Percentiles rank a stretch among this genome's conserved stretches.
Conservation (phyloP, 2,797 vertebrate species). For the Valencia hispanica region DNA sequence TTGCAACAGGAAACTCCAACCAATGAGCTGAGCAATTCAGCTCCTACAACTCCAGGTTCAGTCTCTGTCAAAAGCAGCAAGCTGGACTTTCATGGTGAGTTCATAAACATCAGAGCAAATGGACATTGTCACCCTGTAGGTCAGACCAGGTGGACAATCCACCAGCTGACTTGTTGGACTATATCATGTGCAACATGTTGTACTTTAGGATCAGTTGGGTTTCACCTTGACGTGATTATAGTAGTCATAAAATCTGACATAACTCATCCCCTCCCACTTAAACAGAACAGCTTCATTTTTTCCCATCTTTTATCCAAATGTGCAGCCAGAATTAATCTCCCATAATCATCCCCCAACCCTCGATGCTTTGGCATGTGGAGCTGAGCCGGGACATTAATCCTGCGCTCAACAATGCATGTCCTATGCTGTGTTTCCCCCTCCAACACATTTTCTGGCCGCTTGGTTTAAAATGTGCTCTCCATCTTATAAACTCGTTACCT, state of each 20-base stretch:
- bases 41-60: conserved; percentile 79
- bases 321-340: conserved; percentile 62
- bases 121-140: not conserved
- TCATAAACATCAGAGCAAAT: conserved; percentile 6
- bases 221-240: conserved; percentile 36
- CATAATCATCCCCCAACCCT: conserved; percentile 59
- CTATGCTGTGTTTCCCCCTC: conserved; percentile 53
- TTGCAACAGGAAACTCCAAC: conserved; percentile 90
- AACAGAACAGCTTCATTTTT: conserved; percentile 52
- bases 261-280: conserved; percentile 31
- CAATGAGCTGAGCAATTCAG: conserved; percentile 86
- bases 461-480: conserved; percentile 44
- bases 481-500: conserved; percentile 38
- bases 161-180: conserved; percentile 1
- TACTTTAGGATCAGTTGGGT: conserved; percentile 17
- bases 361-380: conserved; percentile 55
- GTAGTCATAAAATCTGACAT: conserved; percentile 41
- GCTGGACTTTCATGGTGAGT: conserved; percentile 79
- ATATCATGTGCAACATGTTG: conserved; percentile 7
- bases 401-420: conserved; percentile 52
- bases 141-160: not conserved
- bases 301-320: conserved; percentile 45
- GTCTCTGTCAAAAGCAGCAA: conserved; percentile 78
- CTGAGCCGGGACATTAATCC: conserved; percentile 62
- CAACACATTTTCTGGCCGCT: conserved; percentile 43